Base-by-base conservation (phyloP, 2,888 invertebrate species). In the Hyposoter didymator region DNA sequence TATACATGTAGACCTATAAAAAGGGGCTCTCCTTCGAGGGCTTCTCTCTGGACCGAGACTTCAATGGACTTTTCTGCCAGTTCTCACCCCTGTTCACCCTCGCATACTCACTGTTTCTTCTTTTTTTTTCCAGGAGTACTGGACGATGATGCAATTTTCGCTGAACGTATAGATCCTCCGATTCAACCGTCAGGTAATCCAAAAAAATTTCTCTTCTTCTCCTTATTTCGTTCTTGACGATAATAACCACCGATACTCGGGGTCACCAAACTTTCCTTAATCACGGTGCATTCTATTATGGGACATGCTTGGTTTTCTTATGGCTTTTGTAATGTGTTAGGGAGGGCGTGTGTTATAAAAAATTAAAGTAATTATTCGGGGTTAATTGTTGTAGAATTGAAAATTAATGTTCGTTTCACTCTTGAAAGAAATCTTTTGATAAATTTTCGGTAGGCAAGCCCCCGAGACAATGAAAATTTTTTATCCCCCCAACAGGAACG, bases 381-480 rank as follows among this genome's bases (percentile, higher is more conserved):
- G 22, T 59, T 59, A 19, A 52, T 19, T 19, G 19, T 52, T 19
- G 19, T 10, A 55, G 2, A 10, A 55, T 39, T 39, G 39, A 39
- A 39, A 39, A 39, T 39, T 39, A 39, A 19, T 55, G 19, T 55
- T 55, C 22, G 22, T 35, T 67, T 62, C 39, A 2, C 19, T 22
- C 47, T 52, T 5, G 45, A n/a, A 14, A 43, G 39, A 72, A 69
- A 62, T 49, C 64, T 69, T 75, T 79, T 67, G 66, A 78, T 78
- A 73, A 66, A 78, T 83, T 73, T 39, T 55, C 35, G 14, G 14
- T 32, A 72, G 19, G 35, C 52, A 5, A 49, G 5, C 39, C 64
- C 64, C 45, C 59, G 94, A 94, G 94, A 94, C 94, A 94, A 52
- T 94, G 94, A 94, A 94, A n/a, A 7, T 52, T 94, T 94, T 94